phyloP scores from a whole-genome alignment of 2,113 vertebrate species.

The Labeo rohita region DNA sequence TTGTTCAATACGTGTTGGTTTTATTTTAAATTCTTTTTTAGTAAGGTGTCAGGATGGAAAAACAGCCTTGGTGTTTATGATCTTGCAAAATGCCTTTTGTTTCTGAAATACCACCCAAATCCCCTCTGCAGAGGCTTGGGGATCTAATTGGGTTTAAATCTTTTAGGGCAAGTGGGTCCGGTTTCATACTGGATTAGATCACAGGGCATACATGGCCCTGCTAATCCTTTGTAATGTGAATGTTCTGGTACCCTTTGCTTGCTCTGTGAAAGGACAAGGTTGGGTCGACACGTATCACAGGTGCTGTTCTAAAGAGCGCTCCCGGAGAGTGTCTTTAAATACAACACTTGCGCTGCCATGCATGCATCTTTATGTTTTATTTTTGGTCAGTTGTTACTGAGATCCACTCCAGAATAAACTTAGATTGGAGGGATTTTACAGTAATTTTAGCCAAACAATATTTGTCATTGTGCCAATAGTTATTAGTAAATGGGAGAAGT shows the following conservation, averaged over 20 bases:
- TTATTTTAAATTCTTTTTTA: conserved; percentile 15
- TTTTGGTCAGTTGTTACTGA: conserved; percentile 31
- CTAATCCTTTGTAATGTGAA: conserved; percentile 52
- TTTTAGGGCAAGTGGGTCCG: conserved; percentile 57
- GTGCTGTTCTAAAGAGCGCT: conserved; percentile 25
- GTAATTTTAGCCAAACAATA: background rate
- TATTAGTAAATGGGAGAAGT: background rate
- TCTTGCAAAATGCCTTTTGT: conserved; percentile 26
- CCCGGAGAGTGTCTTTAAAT: conserved; percentile 21
- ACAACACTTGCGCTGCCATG: background rate
- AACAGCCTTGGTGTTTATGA: background rate
- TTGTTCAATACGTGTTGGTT: conserved; percentile 1
- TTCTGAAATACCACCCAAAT: conserved; percentile 39
- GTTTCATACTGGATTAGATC: conserved; percentile 66
- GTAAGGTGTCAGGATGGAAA: conserved; percentile 28
- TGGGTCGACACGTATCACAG: conserved; percentile 11
- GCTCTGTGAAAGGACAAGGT: conserved; percentile 20
- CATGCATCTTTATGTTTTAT: conserved; percentile 25
- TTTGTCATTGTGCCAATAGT: background rate
- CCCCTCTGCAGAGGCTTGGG: conserved; percentile 7
- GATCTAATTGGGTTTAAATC: conserved; percentile 60
- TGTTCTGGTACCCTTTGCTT: conserved; percentile 31
- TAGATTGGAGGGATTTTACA: background rate
- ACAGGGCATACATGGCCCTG: conserved; percentile 55
- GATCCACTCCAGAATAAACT: background rate